Conservation (phyloP, 2,113 vertebrate genomes). For the Phalacrocorax pelagicus region DNA sequence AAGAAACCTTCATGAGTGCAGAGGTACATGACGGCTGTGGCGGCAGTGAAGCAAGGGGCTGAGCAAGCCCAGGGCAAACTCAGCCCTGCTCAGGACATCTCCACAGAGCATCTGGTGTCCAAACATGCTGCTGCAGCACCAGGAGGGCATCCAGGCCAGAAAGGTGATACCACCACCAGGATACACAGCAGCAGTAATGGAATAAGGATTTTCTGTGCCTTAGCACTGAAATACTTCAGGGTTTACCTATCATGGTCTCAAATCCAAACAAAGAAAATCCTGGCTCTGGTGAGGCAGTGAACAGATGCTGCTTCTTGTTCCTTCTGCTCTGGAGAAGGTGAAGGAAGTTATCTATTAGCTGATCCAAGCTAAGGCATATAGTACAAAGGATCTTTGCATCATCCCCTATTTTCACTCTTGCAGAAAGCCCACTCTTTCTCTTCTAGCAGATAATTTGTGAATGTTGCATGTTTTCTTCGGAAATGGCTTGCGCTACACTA, state of each 20-base stretch:
- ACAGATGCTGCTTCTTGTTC: neutral
- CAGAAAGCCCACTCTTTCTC: neutral
- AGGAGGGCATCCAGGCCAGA: neutral
- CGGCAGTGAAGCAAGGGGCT: neutral
- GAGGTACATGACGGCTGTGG: neutral
- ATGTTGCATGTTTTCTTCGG: neutral
- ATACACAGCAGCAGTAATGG: neutral
- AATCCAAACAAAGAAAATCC: neutral
- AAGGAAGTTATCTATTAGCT: neutral
- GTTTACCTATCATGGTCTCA: neutral
- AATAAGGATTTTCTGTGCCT: neutral
- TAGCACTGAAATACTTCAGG: neutral
- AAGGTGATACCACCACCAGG: neutral
- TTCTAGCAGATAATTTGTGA: neutral
- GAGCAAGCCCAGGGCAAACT: neutral
- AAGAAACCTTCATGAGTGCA: neutral
- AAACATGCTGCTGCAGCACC: neutral
- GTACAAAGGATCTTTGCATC: neutral
- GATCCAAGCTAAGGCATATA: neutral
- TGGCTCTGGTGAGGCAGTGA: neutral
- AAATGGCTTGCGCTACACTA: rapidly evolving
- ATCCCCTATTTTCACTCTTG: neutral
- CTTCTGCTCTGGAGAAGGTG: neutral
- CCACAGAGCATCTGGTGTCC: neutral
- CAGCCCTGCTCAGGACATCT: neutral